These are phyloP conservation scores for Troides aeacus DNA, from an alignment of 2,888 invertebrate genomes.

Conservation along the genomic window DNA sequence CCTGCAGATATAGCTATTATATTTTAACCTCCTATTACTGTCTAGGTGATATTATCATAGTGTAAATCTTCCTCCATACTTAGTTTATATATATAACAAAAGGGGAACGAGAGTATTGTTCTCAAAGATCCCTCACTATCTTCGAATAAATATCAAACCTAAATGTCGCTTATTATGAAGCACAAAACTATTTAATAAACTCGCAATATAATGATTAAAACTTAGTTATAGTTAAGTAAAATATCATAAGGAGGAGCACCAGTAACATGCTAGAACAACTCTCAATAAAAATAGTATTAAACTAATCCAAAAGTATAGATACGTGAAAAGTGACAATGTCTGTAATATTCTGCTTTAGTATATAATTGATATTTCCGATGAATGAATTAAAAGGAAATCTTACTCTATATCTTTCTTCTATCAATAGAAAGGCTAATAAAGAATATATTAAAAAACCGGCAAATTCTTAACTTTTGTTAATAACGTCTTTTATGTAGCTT, in stretches of 20 bases:
- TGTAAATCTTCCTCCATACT: neutral
- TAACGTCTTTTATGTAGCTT: conserved; percentile 42
- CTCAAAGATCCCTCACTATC: no score
- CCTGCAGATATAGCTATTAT: neutral
- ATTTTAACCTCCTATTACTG: neutral
- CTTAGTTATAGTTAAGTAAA: no score
- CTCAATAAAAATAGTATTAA: neutral
- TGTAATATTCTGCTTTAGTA: neutral
- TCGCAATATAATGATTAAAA: no score
- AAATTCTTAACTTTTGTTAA: conserved; percentile 3
- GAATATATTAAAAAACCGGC: neutral
- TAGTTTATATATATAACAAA: no score
- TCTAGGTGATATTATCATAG: neutral
- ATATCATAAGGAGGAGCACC: no score
- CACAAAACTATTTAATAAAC: no score
- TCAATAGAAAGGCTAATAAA: neutral
- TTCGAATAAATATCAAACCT: no score
- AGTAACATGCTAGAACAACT: no score
- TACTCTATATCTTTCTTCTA: neutral
- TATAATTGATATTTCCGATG: neutral
- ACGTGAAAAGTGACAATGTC: neutral
- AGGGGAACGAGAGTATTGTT: no score
- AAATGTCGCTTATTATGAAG: no score
- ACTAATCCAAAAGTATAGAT: neutral
- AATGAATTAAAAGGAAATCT: neutral